phyloP scores from a whole-genome alignment of 2,888 invertebrate genomes.

The Trachelus iudaicus region DNA sequence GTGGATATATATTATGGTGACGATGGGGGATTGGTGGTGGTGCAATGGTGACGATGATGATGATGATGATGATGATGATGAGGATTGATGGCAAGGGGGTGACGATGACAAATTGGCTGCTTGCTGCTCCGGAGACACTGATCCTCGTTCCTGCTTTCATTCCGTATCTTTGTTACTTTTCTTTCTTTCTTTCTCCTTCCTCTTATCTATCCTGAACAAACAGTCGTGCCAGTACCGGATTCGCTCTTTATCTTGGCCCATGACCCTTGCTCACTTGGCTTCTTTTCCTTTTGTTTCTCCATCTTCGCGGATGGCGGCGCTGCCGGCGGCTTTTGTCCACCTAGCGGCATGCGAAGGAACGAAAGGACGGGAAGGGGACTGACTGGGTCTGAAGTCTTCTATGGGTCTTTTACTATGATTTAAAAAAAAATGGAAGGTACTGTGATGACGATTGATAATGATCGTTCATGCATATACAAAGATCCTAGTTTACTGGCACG shows the following conservation, averaged over 20 bases:
- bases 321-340: background rate
- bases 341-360: background rate
- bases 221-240: background rate
- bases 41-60: slow-evolving; percentile 25
- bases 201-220: slow-evolving; percentile 2
- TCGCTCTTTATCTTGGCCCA: background rate
- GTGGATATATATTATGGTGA: background rate
- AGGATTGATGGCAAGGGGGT: background rate
- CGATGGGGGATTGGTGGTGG: slow-evolving; percentile 28
- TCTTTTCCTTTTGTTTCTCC: background rate
- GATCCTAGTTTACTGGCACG: slow-evolving; percentile 9
- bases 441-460: background rate
- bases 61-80: slow-evolving; percentile 13
- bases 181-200: background rate
- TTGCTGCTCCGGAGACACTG: slow-evolving; percentile 33
- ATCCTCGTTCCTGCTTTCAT: slow-evolving; percentile 14
- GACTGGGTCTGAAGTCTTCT: background rate
- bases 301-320: background rate
- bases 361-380: background rate
- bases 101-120: slow-evolving; percentile 15
- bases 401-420: background rate
- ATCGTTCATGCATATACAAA: slow-evolving; percentile 10
- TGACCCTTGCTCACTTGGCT: background rate
- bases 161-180: background rate
- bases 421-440: background rate